Conservation (phyloP, 1,140 invertebrate genomes). For the Sweltsa coloradensis region DNA sequence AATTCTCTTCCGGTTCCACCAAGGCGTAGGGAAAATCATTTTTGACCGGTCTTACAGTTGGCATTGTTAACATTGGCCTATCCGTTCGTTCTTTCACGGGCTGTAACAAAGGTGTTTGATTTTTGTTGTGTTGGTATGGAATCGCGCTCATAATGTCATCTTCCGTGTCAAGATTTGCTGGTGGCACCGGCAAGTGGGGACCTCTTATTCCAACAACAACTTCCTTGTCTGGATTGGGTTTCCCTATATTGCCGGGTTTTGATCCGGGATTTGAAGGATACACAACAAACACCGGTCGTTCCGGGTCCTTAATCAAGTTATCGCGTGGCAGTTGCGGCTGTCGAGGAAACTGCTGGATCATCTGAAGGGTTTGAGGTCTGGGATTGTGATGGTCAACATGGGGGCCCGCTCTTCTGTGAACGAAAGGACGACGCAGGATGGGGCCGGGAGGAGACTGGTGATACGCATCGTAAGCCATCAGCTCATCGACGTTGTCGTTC, state of each 20-base stretch:
- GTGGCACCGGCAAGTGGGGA: slow-evolving; percentile 38
- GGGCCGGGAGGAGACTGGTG: slow-evolving; percentile 11
- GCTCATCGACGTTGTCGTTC: slow-evolving; percentile 17
- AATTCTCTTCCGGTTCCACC: no score
- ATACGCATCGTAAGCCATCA: no score
- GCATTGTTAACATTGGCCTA: slow-evolving; percentile 33
- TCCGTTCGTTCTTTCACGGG: slow-evolving; percentile 31
- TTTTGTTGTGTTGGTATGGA: neutral
- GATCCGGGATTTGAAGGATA: slow-evolving; percentile 47
- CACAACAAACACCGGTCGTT: slow-evolving; percentile 42
- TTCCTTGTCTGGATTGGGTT: slow-evolving; percentile 31
- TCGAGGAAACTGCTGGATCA: no score
- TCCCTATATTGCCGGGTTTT: slow-evolving; percentile 29
- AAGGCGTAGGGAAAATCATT: no score
- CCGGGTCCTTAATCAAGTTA: no score
- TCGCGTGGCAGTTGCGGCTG: no score
- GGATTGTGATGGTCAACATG: no score
- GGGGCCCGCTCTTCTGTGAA: no score
- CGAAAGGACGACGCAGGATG: no score
- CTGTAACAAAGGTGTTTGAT: slow-evolving; percentile 31
- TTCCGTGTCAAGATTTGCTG: slow-evolving; percentile 28
- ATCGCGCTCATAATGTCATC: neutral
- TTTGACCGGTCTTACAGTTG: no score
- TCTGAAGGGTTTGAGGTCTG: no score
- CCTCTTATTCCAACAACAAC: slow-evolving; percentile 42